A percentile compares a stretch with the other conserved stretches of the same genome.
These are phyloP conservation scores for Blastobasis lacticolella DNA, from an alignment of 2,888 invertebrate species.

Conservation along the genomic window DNA sequence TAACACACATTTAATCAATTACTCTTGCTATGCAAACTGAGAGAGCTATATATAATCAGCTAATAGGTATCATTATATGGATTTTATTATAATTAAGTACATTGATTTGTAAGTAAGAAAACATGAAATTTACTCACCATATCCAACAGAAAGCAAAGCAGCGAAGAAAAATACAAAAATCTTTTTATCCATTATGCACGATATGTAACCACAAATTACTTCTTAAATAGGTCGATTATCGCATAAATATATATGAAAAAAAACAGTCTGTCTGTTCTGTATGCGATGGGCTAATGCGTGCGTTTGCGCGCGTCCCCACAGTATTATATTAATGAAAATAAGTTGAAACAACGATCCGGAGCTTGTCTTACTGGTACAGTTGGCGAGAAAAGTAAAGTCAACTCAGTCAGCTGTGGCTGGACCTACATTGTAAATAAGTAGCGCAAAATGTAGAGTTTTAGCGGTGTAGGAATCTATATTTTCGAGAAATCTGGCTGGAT, in stretches of 20 bases:
- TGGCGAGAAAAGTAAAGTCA: conserved; percentile 23
- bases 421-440: too few relatives aligned
- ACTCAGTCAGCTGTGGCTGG: too few relatives aligned
- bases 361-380: conserved; percentile 50
- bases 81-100: neutral
- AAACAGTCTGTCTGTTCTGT: conserved; percentile 12
- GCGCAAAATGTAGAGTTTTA: too few relatives aligned
- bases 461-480: too few relatives aligned
- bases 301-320: conserved; percentile 14
- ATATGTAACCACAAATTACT: neutral
- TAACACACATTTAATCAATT: too few relatives aligned
- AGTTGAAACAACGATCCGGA: conserved; percentile 33
- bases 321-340: conserved; percentile 41
- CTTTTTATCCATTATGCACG: conserved; percentile 32
- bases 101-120: conserved; percentile 1
- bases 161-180: conserved; percentile 34
- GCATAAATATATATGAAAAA: neutral
- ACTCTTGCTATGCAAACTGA: too few relatives aligned
- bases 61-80: too few relatives aligned
- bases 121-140: conserved; percentile 30
- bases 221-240: neutral
- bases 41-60: too few relatives aligned
- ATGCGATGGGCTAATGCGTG: conserved; percentile 4
- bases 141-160: conserved; percentile 27
- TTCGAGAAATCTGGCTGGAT: too few relatives aligned